Conservation (phyloP, 2,888 invertebrate genomes). For the Cephus pulcher region DNA sequence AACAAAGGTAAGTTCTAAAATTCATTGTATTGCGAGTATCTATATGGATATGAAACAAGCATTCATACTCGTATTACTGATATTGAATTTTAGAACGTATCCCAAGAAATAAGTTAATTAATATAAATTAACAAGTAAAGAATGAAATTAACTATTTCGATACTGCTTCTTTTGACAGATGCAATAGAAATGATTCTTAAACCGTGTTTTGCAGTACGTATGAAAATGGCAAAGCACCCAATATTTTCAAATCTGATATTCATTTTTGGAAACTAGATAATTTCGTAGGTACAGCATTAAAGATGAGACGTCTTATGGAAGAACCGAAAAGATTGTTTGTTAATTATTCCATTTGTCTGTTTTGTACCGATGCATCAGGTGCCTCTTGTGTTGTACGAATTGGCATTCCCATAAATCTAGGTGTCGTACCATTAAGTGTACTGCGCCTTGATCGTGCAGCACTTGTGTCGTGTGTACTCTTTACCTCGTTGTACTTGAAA, state of each 20-base stretch:
- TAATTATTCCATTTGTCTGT: constrained; percentile 9
- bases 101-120: neutral
- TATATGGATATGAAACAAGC: neutral
- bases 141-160: neutral
- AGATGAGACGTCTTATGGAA: neutral
- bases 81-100: neutral
- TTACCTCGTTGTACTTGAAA: constrained; percentile 80
- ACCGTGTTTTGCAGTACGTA: neutral
- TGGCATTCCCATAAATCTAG: constrained; percentile 86
- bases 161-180: neutral
- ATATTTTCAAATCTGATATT: neutral
- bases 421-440: constrained; percentile 47
- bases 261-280: neutral
- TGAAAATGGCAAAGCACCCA: neutral
- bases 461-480: constrained; percentile 43
- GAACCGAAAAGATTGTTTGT: neutral
- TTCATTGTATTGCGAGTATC: neutral
- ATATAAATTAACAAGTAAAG: neutral
- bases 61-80: neutral
- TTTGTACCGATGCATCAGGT: constrained; percentile 24
- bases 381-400: constrained; percentile 65
- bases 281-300: neutral
- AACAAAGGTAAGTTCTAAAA: neutral
- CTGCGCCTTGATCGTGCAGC: constrained; percentile 32
- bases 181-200: neutral